Percentiles rank a stretch among this genome's conserved stretches.
phyloP scores from a whole-genome alignment of 2,888 invertebrate genomes.

The Tromatobia lineatoria region DNA sequence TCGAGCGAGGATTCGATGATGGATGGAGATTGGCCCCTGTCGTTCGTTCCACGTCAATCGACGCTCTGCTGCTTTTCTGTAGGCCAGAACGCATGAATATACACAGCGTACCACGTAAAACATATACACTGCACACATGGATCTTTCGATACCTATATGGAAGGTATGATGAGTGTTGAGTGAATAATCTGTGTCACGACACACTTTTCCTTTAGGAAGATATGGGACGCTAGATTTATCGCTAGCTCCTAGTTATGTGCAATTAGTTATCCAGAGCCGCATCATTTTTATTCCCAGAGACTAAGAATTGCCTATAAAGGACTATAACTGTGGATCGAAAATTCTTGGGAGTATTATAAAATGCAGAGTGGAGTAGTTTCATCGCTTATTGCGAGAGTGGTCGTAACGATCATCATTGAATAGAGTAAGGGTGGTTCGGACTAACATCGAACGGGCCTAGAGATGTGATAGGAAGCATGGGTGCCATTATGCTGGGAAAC shows the following conservation, averaged over 20 bases:
- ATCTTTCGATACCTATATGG: slow-evolving; percentile 42
- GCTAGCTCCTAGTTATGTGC: background rate
- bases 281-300: background rate
- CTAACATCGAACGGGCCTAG: slow-evolving; percentile 59
- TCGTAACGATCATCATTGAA: slow-evolving; percentile 38
- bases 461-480: slow-evolving; percentile 66
- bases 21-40: slow-evolving; percentile 66
- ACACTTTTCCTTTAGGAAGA: slow-evolving; percentile 29
- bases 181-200: slow-evolving; percentile 49
- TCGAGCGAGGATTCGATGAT: slow-evolving; percentile 67
- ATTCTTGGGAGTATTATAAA: slow-evolving; percentile 14
- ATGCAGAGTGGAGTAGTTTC: background rate
- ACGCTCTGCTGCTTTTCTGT: slow-evolving; percentile 41
- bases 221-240: background rate
- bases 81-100: slow-evolving; percentile 27
- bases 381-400: slow-evolving; percentile 28
- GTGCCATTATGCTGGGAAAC: slow-evolving; percentile 64
- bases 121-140: background rate
- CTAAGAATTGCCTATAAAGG: background rate
- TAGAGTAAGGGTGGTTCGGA: slow-evolving; percentile 48
- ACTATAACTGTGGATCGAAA: background rate
- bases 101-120: slow-evolving; percentile 7
- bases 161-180: slow-evolving; percentile 12
- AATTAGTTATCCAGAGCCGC: background rate
- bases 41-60: slow-evolving; percentile 65